These are phyloP conservation scores for Hylaeus volcanicus DNA, from an alignment of 1,140 invertebrate genomes.

Conservation along the genomic window DNA sequence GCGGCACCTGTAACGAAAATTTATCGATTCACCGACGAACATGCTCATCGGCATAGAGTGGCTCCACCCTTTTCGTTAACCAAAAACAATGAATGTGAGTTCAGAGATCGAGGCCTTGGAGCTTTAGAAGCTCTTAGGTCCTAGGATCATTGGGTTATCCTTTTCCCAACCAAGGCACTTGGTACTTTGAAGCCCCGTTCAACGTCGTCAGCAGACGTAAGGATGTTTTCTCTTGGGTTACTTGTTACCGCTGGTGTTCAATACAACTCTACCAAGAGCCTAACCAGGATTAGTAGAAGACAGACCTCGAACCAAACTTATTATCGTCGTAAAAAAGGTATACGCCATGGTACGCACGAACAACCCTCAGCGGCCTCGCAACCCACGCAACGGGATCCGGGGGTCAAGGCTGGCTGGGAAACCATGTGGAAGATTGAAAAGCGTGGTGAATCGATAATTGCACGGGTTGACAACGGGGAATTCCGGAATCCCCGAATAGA, in stretches of 20 bases:
- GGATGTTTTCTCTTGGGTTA: no score
- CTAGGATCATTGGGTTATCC: no score
- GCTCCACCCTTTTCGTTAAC: not conserved
- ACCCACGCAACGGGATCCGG: slow-evolving; percentile 6
- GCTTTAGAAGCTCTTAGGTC: no score
- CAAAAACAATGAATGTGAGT: no score
- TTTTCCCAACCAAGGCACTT: no score
- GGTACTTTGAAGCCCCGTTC: no score
- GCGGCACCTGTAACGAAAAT: not conserved
- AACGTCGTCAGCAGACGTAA: no score
- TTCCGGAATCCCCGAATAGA: not conserved
- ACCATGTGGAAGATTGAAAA: slow-evolving; percentile 44
- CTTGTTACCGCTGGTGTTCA: no score
- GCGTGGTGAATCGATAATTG: slow-evolving; percentile 53
- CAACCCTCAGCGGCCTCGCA: slow-evolving; percentile 1
- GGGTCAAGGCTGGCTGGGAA: slow-evolving; percentile 50
- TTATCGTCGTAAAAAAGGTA: not conserved
- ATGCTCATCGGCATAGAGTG: not conserved
- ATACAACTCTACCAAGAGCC: no score
- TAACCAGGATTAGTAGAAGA: no score
- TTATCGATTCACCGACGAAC: not conserved
- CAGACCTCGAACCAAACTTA: not conserved
- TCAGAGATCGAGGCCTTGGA: no score
- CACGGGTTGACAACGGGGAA: slow-evolving; percentile 38
- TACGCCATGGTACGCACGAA: slow-evolving; percentile 21